Percentiles rank a stretch among this genome's conserved stretches.
phyloP scores from a whole-genome alignment of 2,888 invertebrate species.

The Eurytoma californica region DNA sequence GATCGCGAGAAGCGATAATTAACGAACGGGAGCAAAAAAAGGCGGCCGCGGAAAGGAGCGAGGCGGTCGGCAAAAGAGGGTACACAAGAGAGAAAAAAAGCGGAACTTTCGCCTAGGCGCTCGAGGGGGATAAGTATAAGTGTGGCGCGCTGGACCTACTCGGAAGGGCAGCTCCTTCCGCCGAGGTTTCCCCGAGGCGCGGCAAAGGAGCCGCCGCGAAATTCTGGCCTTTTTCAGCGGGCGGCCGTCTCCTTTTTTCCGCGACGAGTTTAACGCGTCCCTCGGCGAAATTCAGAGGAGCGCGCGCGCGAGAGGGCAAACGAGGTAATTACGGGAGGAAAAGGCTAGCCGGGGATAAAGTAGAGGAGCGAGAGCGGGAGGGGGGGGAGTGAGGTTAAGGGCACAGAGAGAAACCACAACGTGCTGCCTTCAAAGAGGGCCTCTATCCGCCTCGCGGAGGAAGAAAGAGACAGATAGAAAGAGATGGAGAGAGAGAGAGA shows the following conservation, averaged over 20 bases:
- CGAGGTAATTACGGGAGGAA: conserved; percentile 55
- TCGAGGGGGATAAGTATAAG: conserved; percentile 8
- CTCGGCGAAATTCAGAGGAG: conserved; percentile 24
- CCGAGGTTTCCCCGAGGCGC: conserved; percentile 30
- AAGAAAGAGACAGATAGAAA: not conserved
- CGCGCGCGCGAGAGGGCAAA: conserved; percentile 39
- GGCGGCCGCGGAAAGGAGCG: not conserved
- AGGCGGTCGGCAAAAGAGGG: not conserved
- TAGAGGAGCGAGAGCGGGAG: conserved; percentile 42
- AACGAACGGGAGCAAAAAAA: conserved; percentile 57
- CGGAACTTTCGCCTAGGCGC: not conserved
- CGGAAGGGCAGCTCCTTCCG: conserved; percentile 35
- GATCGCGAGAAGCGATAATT: conserved; percentile 48
- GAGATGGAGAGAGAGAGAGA: conserved; percentile 34
- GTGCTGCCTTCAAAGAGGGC: conserved; percentile 52
- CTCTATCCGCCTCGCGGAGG: conserved; percentile 34
- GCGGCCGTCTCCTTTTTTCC: conserved; percentile 30
- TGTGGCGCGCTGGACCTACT: conserved; percentile 17
- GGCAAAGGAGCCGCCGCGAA: no score
- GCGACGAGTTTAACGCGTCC: conserved; percentile 29
- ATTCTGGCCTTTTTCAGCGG: conserved; percentile 1
- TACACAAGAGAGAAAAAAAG: not conserved
- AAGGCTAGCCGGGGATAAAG: conserved; percentile 50
- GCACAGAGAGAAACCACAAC: conserved; percentile 54
- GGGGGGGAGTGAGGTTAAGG: conserved; percentile 50